Evolutionary conservation across 2,113 vertebrate genomes (phyloP).

Genomic region (Rhinoderma darwinii): DNA sequence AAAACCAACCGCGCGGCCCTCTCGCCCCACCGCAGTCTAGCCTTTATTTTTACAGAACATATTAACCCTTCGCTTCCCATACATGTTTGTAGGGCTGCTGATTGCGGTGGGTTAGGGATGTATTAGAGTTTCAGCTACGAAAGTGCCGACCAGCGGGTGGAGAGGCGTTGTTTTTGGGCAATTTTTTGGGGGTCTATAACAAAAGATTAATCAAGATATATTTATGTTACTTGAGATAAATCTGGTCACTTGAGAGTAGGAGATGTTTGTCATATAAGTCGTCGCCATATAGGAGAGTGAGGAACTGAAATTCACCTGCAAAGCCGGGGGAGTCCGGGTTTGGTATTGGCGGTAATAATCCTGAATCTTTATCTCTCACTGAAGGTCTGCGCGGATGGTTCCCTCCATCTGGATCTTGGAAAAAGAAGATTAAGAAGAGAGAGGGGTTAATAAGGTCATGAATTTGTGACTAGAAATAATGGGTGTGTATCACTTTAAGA

Average conservation of each 20-base stretch:
- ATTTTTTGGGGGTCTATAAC: background rate
- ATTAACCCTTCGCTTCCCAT: background rate
- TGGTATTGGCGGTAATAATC: constrained; percentile 42
- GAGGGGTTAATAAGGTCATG: background rate
- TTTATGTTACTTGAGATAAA: no score
- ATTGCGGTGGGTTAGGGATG: background rate
- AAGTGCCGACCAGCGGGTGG: background rate
- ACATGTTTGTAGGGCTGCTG: background rate
- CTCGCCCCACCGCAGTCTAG: background rate
- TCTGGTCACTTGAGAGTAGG: no score
- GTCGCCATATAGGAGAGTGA: no score
- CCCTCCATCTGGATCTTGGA: constrained; percentile 41
- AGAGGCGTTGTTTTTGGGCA: background rate
- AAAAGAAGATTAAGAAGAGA: background rate
- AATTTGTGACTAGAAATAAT: background rate
- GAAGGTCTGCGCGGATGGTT: constrained; percentile 36
- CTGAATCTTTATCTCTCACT: constrained; percentile 44
- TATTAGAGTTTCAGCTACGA: no score
- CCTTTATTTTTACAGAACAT: background rate
- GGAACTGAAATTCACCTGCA: constrained; percentile 8
- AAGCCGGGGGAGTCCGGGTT: constrained; percentile 46
- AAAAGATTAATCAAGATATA: no score
- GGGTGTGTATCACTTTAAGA: background rate
- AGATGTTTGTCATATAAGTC: background rate
- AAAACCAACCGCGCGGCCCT: background rate